Evolutionary conservation across 2,113 vertebrate genomes (phyloP).

Genomic region (Salvator merianae): DNA sequence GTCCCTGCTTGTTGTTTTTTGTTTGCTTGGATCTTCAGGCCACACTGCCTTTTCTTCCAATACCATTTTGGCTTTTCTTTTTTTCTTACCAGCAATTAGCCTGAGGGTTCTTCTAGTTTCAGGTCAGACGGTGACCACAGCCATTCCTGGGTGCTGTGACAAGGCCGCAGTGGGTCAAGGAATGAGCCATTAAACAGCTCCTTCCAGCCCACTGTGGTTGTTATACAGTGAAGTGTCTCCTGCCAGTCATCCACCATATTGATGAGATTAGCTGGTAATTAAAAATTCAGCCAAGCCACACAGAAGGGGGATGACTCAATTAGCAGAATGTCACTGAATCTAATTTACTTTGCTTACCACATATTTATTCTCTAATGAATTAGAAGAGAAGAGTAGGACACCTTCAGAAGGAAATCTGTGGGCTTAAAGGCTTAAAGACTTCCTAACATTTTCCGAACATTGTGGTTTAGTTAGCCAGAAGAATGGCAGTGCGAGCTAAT

Average conservation of each 20-base stretch:
- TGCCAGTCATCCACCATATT: slow-evolving; percentile 81
- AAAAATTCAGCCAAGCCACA: slow-evolving; percentile 87
- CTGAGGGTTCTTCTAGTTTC: slow-evolving; percentile 30
- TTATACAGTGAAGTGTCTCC: slow-evolving; percentile 16
- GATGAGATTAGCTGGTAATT: slow-evolving; percentile 97
- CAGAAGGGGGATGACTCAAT: slow-evolving; percentile 75
- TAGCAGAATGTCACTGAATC: slow-evolving; percentile 89
- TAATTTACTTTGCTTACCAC: slow-evolving; percentile 87
- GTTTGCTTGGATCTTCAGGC: neutral
- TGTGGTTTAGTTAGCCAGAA: slow-evolving; percentile 35
- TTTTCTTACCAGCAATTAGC: slow-evolving; percentile 38
- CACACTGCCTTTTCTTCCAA: neutral
- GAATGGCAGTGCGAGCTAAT: neutral
- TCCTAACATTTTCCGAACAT: slow-evolving; percentile 35
- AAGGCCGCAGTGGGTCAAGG: slow-evolving; percentile 42
- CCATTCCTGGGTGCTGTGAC: slow-evolving; percentile 40
- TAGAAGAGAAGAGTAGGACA: slow-evolving; percentile 69
- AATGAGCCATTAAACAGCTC: slow-evolving; percentile 44
- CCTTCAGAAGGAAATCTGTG: slow-evolving; percentile 68
- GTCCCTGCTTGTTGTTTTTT: neutral
- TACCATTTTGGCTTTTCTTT: slow-evolving; percentile 13
- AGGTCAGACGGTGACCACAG: slow-evolving; percentile 36
- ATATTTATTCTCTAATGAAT: slow-evolving; percentile 78
- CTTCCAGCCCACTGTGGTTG: slow-evolving; percentile 29
- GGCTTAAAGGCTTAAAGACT: slow-evolving; percentile 64